phyloP scores from a whole-genome alignment of 2,888 invertebrate species.

The Morpho achilles region DNA sequence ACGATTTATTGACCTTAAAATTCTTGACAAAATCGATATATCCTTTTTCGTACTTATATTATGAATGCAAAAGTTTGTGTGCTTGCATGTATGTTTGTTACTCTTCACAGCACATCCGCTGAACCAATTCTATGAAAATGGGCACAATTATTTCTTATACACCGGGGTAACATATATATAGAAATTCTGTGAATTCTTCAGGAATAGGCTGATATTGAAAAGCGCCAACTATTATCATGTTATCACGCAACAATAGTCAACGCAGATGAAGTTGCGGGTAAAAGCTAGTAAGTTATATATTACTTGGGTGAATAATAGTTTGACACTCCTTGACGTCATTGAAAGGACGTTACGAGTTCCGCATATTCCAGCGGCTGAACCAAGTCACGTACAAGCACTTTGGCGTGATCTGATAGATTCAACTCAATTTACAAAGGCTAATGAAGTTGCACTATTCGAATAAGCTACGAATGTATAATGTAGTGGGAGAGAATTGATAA shows the following conservation, averaged over 20 bases:
- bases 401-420: slow-evolving; percentile 35
- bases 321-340: slow-evolving; percentile 28
- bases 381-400: slow-evolving; percentile 36
- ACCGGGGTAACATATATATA: too few species aligned
- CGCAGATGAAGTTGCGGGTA: too few species aligned
- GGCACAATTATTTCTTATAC: too few species aligned
- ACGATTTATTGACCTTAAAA: neutral
- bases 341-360: slow-evolving; percentile 32
- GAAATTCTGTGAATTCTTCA: too few species aligned
- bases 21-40: slow-evolving; percentile 1
- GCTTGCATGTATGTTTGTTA: too few species aligned
- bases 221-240: too few species aligned
- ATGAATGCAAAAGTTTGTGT: too few species aligned
- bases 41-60: too few species aligned
- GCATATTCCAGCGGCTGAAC: slow-evolving; percentile 31
- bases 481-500: slow-evolving; percentile 6
- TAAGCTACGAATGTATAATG: slow-evolving; percentile 27
- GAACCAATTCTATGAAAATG: too few species aligned
- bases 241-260: too few species aligned
- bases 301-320: slow-evolving; percentile 25
- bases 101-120: too few species aligned
- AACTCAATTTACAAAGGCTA: slow-evolving; percentile 36
- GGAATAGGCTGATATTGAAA: too few species aligned
- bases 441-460: slow-evolving; percentile 30
- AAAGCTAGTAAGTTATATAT: neutral